Evolutionary conservation across 2,113 vertebrate species (phyloP).

Genomic region (Bubo blakistoni): DNA sequence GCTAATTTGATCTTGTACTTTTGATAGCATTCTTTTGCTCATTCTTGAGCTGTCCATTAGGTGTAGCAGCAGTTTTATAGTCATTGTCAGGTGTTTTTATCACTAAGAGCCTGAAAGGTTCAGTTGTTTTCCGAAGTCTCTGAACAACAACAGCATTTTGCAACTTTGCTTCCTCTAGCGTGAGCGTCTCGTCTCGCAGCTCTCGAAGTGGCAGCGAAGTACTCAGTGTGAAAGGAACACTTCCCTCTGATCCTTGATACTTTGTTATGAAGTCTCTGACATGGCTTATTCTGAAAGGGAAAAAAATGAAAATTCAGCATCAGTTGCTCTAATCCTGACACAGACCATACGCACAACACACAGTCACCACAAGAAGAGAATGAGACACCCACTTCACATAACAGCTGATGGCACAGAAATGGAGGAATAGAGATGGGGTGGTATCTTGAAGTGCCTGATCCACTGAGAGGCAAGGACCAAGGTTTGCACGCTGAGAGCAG

Average conservation of each 20-base stretch:
- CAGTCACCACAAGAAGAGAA: not conserved
- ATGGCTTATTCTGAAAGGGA: constrained; percentile 81
- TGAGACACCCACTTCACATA: not conserved
- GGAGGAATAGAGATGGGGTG: not conserved
- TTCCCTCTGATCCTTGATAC: constrained; percentile 75
- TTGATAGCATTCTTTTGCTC: not conserved
- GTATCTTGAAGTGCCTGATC: not conserved
- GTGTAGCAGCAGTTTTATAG: constrained; percentile 14
- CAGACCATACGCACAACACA: accelerated
- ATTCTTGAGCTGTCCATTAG: constrained; percentile 1
- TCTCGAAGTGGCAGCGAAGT: constrained; percentile 84
- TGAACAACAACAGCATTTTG: constrained; percentile 89
- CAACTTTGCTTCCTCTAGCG: constrained; percentile 84
- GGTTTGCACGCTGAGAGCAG: not conserved
- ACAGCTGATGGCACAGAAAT: not conserved
- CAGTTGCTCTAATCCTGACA: not conserved
- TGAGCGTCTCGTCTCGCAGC: constrained; percentile 78
- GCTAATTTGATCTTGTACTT: constrained; percentile 12
- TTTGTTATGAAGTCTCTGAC: constrained; percentile 87
- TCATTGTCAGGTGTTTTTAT: not conserved
- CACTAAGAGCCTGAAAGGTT: constrained; percentile 74
- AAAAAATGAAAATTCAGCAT: not conserved
- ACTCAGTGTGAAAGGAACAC: constrained; percentile 80
- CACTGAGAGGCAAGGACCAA: not conserved
- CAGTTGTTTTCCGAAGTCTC: constrained; percentile 77